Base-by-base conservation (phyloP, 2,113 vertebrate genomes). In the Hipposideros armiger region DNA sequence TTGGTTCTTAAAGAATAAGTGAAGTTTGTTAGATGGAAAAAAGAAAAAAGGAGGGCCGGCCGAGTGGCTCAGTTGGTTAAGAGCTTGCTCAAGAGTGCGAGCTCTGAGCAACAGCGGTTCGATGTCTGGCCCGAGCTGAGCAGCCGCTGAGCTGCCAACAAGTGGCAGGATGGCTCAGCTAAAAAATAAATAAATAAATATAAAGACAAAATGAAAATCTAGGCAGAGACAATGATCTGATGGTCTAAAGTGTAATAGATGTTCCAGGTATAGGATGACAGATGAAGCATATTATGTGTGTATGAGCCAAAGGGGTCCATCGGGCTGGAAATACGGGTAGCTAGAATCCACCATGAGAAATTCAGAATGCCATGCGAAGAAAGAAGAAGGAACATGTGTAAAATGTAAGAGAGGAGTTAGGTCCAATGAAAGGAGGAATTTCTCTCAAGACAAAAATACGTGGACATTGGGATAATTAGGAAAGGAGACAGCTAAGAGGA, bases 291-390 rank as follows among this genome's bases (percentile, higher is more conserved):
- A 17, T 6, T 42, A 4, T 45, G 45, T 3, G 17, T 36, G 4
- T n/a, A 4, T 15, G 22, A 16, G 14, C 13, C 17, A 20, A 19
- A 14, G 11, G 6, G 6, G 62, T 5, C 47, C 0, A 10, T 0
- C 2, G 20, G 60, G 9, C 30, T 81, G 17, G 11, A 52, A 42
- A 45, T 56, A 32, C 0, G 4, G 30, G n/a, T 4, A 52, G 56
- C 20, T 40, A 58, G 40, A 52, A 66, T 11, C 9, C 7, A 11
- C 11, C 2, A 13, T 16, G 76, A 77, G 54, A 56, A 40, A 30
- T 5, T 69, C 50, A 56, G 2, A 66, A 77, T 32, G 22, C 5
- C 3, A 11, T 2, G 15, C 11, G 26, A 84, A 30, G 16, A 82
- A 94, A 83, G 52, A 60, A 4, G 5, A 54, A 60, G 15, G 58